Evolutionary conservation across 1,140 invertebrate genomes (phyloP), one percentile per base, ranked within the genome.

Genomic region (Elymnias hypermnestra): DNA sequence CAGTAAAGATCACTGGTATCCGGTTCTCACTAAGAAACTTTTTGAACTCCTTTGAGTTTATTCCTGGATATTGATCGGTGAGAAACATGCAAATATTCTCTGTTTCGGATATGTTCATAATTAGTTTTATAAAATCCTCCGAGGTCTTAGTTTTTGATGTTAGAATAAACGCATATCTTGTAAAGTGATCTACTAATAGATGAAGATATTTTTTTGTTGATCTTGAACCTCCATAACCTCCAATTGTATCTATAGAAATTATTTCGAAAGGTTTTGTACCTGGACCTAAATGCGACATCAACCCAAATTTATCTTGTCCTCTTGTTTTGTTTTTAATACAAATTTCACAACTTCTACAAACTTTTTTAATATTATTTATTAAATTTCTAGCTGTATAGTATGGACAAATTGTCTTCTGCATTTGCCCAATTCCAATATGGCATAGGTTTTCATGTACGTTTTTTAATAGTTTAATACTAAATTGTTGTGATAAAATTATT

Each of bases 261-360:
- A 61, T 61, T 21, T 57, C 36, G 17, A 51, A 62, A 6, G 53
- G 58, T n/a, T 47, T 33, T 48, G 25, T 54, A 0, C 53, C 45
- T 42, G 31, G 49, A 64, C 73, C 53, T 33, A 76, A 19, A 58
- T 70, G 50, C 38, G 76, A 68, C 72, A 61, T 53, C 6, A 61
- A 43, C 5, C 46, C 53, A 38, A 22, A 38, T 46, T 46, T 37
- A 2, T 3, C 5, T 13, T 46, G 10, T 3, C 31, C 14, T 21
- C 43, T 18, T 17, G 33, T 36, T 46, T 45, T 43, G 12, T 45
- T 45, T 18, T 36, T 35, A 17, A 45, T 21, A 17, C 17, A 45
- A 10, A 26, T 4, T 3, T 28, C 23, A 41, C 38, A 41, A n/a
- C 9, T 17, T 1, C 8, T 9, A 23, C 38, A 41, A 1, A 41